Base-by-base conservation (phyloP, 1,140 invertebrate species). In the Panonychus citri region DNA sequence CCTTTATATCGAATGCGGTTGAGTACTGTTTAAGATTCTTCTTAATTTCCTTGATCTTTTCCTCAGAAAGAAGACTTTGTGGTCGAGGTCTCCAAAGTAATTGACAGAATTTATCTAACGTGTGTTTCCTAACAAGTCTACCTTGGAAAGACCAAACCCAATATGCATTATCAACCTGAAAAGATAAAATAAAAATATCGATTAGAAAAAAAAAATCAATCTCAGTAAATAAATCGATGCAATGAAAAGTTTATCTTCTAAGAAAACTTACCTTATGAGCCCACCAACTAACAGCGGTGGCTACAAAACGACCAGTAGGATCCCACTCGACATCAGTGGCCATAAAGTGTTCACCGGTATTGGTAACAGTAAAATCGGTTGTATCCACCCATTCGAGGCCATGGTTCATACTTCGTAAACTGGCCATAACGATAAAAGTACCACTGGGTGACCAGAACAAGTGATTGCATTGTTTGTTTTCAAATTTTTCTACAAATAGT, bases 11-110 rank as follows among this genome's bases (percentile, higher is more conserved):
- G 70, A 98, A 99, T 69, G 88, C 81, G 5, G 82, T 78, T 56
- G 86, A 88, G 74, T 94, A 96, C 67, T 91, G 93, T 74, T 98
- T 97, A 64, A 99, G 75, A 68, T 93, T 96, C 75, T 95, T 96
- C 70, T 89, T 91, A 58, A 97, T 90, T 48, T 97, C 87, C 73
- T 71, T 75, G 15, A 76, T 65, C 56, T 74, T 70, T 52, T 76
- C 73, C 34, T 81, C 76, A 1, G 77, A 70, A 0, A 99, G 75
- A 8, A 95, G 74, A 24, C 85, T 81, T 1, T 83, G 79, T 1
- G 90, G 90, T 51, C 93, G 75, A 21, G 95, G 95, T 61, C 95
- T 74, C 95, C 95, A 99, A 64, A 89, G 72, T 61, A 97, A 79
- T 70, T 95, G 88, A 63, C 87, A 88, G 66, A 98, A 94, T 7